These are phyloP conservation scores for Urocyon cinereoargenteus DNA, from an alignment of 2,797 vertebrate species.

Conservation along the genomic window DNA sequence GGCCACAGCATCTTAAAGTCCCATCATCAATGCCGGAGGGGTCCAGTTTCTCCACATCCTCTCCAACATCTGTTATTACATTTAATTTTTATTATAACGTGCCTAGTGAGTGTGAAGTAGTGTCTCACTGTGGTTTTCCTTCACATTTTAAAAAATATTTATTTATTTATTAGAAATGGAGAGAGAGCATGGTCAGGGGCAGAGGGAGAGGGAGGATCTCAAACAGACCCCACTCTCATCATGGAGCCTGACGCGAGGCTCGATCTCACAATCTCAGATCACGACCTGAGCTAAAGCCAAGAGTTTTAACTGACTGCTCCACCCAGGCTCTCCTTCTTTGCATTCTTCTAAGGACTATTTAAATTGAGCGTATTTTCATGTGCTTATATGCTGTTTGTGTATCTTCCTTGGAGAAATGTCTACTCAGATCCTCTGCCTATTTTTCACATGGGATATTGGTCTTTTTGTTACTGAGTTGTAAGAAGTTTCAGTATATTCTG, in stretches of 20 bases:
- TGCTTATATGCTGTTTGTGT: neutral
- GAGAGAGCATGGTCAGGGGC: neutral
- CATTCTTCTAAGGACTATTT: neutral
- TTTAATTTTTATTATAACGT: neutral
- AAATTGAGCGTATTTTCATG: neutral
- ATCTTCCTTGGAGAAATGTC: neutral
- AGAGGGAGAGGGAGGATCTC: neutral
- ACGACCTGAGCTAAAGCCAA: neutral
- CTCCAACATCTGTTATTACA: neutral
- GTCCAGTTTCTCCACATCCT: neutral
- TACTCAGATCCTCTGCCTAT: neutral
- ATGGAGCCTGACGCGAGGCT: neutral
- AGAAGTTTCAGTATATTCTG: neutral
- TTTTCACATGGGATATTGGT: neutral
- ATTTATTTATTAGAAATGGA: neutral
- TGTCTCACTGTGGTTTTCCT: neutral
- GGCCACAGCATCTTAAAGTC: neutral
- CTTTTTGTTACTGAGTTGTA: neutral
- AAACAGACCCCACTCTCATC: neutral
- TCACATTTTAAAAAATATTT: neutral
- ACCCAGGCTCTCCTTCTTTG: neutral
- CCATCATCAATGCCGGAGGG: neutral
- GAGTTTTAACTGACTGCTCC: neutral
- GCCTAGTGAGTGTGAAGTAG: neutral
- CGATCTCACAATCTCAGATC: neutral